A percentile compares a stretch with the other conserved stretches of the same genome.
Conservation (phyloP, 1,140 invertebrate species). For the Bombus pyrosoma region DNA sequence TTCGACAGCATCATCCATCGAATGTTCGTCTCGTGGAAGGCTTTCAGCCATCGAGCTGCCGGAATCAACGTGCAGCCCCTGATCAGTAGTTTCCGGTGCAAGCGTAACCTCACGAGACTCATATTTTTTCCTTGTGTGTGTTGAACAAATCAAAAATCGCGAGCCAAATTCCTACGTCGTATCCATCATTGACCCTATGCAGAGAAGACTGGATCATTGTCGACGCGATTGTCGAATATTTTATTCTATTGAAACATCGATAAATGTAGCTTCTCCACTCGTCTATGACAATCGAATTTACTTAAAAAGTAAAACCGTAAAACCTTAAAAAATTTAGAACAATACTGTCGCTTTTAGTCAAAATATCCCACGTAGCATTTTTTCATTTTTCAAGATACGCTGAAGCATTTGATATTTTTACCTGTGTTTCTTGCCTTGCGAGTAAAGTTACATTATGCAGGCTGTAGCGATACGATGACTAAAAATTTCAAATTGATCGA, state of each 20-base stretch:
- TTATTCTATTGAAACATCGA: background rate
- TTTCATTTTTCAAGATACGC: too few relatives aligned
- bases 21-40: constrained; percentile 16
- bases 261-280: background rate
- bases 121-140: constrained; percentile 12
- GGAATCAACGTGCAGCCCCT: background rate
- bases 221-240: background rate
- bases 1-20: constrained; percentile 8
- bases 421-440: background rate
- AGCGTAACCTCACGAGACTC: constrained; percentile 32
- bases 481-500: background rate
- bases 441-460: background rate
- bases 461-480: background rate
- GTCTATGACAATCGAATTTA: background rate
- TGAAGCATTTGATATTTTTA: background rate
- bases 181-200: background rate
- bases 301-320: too few relatives aligned
- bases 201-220: background rate
- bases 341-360: too few relatives aligned
- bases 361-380: too few relatives aligned
- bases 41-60: constrained; percentile 39
- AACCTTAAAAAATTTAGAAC: too few relatives aligned
- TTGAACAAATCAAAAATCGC: background rate
- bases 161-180: constrained; percentile 16
- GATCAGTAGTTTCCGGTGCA: constrained; percentile 38